phyloP scores from a whole-genome alignment of 2,113 vertebrate genomes.

The Crotalus viridis region DNA sequence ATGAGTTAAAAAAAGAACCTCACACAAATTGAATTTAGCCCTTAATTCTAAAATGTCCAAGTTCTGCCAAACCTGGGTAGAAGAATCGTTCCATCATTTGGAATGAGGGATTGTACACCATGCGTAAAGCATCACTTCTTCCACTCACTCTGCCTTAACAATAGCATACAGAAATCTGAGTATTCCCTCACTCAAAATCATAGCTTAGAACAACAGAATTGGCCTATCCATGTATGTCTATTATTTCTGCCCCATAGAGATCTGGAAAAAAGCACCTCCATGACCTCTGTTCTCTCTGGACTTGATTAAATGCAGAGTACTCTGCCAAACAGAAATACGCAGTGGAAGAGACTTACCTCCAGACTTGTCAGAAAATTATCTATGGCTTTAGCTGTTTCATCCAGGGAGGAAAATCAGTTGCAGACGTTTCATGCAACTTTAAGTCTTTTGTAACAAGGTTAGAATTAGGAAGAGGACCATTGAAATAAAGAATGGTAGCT shows the following conservation, averaged over 20 bases:
- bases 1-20: not conserved
- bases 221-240: not conserved
- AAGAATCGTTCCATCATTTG: not conserved
- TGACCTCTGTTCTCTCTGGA: not conserved
- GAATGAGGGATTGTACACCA: not conserved
- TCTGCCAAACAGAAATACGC: not conserved
- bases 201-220: not conserved
- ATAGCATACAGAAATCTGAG: not conserved
- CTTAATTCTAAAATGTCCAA: not conserved
- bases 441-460: not conserved
- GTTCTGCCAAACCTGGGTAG: not conserved
- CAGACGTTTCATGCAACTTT: not conserved
- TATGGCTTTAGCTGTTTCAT: not conserved
- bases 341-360: not conserved
- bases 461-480: not conserved
- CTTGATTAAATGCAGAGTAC: not conserved
- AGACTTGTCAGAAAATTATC: not conserved
- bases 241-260: not conserved
- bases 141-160: not conserved
- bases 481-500: not conserved
- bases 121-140: not conserved
- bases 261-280: not conserved
- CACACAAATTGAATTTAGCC: not conserved
- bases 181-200: not conserved
- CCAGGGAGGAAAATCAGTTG: not conserved